Conservation (phyloP, 2,797 vertebrate species). For the Ibycter americanus region DNA sequence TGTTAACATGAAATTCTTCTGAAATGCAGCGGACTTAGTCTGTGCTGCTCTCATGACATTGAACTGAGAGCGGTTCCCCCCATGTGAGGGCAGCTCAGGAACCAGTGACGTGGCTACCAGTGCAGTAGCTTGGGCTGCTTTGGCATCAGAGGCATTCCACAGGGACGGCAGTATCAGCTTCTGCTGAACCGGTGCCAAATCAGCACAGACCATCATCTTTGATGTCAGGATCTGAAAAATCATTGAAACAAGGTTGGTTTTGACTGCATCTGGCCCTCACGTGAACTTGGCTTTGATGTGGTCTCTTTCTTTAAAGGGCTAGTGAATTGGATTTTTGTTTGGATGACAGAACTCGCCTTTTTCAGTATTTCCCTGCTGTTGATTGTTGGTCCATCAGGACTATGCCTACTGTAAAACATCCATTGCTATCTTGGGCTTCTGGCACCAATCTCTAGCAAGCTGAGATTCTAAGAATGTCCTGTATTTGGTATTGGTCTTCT, state of each 20-base stretch:
- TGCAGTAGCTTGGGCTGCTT: not conserved
- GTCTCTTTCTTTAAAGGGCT: not conserved
- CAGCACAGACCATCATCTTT: not conserved
- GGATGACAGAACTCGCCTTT: not conserved
- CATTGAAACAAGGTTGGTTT: not conserved
- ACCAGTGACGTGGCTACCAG: not conserved
- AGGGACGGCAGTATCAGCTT: not conserved
- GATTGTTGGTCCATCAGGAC: not conserved
- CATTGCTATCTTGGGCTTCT: not conserved
- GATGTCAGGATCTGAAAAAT: not conserved
- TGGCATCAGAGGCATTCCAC: not conserved
- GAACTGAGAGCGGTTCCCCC: not conserved
- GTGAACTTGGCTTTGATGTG: slow-evolving; percentile 2
- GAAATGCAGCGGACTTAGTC: accelerated
- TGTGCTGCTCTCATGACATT: accelerated
- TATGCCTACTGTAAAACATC: not conserved
- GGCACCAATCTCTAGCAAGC: not conserved
- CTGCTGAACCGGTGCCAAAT: not conserved
- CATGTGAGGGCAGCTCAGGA: accelerated
- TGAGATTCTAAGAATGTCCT: not conserved
- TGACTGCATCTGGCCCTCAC: not conserved
- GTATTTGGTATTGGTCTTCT: too few species aligned
- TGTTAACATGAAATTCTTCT: not conserved
- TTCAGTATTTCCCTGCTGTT: not conserved
- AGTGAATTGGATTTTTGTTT: not conserved